Percentiles rank a stretch among this genome's conserved stretches.
These are phyloP conservation scores for Montipora sp. DNA, from an alignment of 64 coral and sea anemone species.

Conservation along the genomic window DNA sequence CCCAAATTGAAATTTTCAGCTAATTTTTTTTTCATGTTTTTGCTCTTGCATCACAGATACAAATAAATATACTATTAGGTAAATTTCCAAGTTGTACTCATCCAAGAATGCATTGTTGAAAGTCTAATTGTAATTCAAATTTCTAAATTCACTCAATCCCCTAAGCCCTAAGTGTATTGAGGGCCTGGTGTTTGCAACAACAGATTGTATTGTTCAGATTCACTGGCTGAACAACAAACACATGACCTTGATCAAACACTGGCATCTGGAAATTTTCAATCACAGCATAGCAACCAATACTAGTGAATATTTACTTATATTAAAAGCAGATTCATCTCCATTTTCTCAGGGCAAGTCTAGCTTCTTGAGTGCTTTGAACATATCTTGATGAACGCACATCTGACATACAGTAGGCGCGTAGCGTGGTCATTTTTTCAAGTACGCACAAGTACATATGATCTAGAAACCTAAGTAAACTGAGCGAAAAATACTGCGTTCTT, in stretches of 20 bases:
- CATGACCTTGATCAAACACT: not conserved
- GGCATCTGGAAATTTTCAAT: not conserved
- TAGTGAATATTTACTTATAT: constrained; percentile 13
- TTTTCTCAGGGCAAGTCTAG: not conserved
- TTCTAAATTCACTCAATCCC: not conserved
- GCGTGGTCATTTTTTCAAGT: no score
- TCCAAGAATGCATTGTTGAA: not conserved
- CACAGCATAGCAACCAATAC: not conserved
- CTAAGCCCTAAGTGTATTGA: not conserved
- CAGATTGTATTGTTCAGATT: not conserved
- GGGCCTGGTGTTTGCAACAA: constrained; percentile 1
- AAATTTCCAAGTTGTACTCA: not conserved
- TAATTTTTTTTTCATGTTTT: not conserved
- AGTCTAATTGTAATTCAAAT: not conserved
- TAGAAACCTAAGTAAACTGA: no score
- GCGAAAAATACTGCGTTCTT: no score
- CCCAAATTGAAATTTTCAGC: not conserved
- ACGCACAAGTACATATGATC: no score
- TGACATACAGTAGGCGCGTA: no score
- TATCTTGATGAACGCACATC: no score
- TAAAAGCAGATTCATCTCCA: constrained; percentile 30
- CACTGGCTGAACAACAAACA: not conserved
- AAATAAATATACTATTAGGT: not conserved
- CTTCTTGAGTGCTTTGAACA: no score
- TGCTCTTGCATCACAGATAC: not conserved